Evolutionary conservation across 2,888 invertebrate genomes (phyloP), one percentile per base, ranked within the genome.

Genomic region (Alloscopus bannaensis): DNA sequence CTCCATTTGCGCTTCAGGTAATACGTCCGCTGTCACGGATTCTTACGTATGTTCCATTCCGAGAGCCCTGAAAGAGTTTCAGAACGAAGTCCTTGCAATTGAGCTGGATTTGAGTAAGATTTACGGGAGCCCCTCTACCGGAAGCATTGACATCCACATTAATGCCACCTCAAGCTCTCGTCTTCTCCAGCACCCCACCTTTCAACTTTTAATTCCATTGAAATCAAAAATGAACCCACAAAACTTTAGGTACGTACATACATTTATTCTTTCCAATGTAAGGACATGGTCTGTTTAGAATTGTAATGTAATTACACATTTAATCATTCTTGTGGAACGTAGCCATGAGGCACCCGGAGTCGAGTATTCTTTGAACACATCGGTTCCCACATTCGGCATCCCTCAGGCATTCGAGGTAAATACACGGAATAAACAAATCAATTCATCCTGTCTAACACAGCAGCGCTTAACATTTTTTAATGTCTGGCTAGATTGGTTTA

Each of bases 51-150:
- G 83, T 36, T 26, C 28, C 2, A 24, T 83, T 11, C 65, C 40
- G 8, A 57, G 40, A 22, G 45, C 80, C 8, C 71, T 83, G 11
- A 65, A 42, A 20, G 68, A 75, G 55, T 52, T 40, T n/a, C 55
- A 80, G 60, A 78, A 70, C 73, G 80, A 80, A 57, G 24, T 1
- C 8, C 18, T 83, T 40, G 57, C 62, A 28, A 13, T 83, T 45
- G 80, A 78, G 6, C 64, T 83, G 29, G 78, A 81, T 57, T 80
- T 80, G 81, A 36, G 72, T 18, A 42, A 52, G 1, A 24, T 83
- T 0, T 78, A 73, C 20, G 81, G 71, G 8, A 68, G 42, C 18
- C 52, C 59, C 6, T 29, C 59, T 11, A 50, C 62, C 0, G 60
- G 36, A 13, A 40, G 11, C 1, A 4, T 76, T 45, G n/a, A 62